phyloP scores from a whole-genome alignment of 2,888 invertebrate species.

The Agrotis exclamationis region DNA sequence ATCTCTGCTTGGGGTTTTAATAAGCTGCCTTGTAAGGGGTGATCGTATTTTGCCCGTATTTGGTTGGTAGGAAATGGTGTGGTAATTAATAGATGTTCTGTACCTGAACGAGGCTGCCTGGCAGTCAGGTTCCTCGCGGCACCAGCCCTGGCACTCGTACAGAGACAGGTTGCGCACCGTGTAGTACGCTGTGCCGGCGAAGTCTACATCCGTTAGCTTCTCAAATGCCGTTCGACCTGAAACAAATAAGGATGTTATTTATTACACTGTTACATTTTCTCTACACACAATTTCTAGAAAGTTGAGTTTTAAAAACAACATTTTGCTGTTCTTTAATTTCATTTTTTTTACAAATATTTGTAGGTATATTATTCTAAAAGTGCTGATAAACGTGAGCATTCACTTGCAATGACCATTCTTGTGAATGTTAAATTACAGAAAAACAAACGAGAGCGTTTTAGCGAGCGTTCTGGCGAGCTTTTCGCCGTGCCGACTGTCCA shows the following conservation, averaged over 20 bases:
- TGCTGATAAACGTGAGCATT: no score
- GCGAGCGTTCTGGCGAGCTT: no score
- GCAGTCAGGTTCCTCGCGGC: slow-evolving; percentile 97
- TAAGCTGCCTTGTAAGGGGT: slow-evolving; percentile 27
- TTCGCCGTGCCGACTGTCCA: no score
- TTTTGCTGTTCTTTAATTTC: no score
- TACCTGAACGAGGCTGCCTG: slow-evolving; percentile 97
- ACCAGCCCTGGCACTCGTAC: slow-evolving; percentile 99
- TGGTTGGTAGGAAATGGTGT: slow-evolving; percentile 29
- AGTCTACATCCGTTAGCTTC: slow-evolving; percentile 98
- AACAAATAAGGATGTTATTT: slow-evolving; percentile 67
- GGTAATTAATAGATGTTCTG: slow-evolving; percentile 46
- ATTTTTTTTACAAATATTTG: no score
- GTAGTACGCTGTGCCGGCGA: slow-evolving; percentile 97
- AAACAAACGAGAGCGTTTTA: no score
- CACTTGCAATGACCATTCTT: no score
- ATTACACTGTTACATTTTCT: background rate
- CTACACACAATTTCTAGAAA: no score
- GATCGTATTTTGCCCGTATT: slow-evolving; percentile 38
- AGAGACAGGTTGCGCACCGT: slow-evolving; percentile 97
- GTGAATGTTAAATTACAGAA: no score
- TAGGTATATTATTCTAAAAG: no score
- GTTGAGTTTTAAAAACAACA: no score
- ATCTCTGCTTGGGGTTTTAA: slow-evolving; percentile 14
- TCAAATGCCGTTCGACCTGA: slow-evolving; percentile 97